Evolutionary conservation across 2,888 invertebrate genomes (phyloP).

Genomic region (Himalopsyche kuldschensis): DNA sequence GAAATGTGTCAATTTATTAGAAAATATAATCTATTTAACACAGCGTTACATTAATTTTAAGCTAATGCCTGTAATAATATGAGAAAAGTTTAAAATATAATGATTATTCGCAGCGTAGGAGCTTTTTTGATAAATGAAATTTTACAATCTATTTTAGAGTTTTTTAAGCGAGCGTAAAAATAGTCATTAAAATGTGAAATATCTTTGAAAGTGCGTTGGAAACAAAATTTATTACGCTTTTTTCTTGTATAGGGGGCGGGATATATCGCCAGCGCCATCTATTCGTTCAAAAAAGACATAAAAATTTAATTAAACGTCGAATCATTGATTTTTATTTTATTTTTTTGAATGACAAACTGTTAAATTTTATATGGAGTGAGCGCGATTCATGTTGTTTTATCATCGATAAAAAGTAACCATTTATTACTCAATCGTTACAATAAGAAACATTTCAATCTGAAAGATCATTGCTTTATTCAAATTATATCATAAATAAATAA

Average conservation of each 20-base stretch:
- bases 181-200: neutral
- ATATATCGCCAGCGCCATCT: neutral
- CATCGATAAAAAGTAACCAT: neutral
- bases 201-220: neutral
- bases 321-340: slow-evolving; percentile 14
- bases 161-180: neutral
- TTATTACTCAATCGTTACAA: neutral
- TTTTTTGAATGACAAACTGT: neutral
- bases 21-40: too few relatives aligned
- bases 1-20: too few relatives aligned
- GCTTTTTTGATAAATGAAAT: neutral
- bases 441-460: too few relatives aligned
- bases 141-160: neutral
- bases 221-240: neutral
- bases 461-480: too few relatives aligned
- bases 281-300: slow-evolving; percentile 11
- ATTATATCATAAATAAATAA: too few relatives aligned
- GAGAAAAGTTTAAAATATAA: neutral
- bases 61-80: too few relatives aligned
- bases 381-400: neutral
- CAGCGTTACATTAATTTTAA: too few relatives aligned
- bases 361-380: neutral
- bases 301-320: slow-evolving; percentile 29
- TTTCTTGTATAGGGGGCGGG: neutral
- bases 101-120: neutral